Evolutionary conservation across 2,888 invertebrate genomes (phyloP).

Genomic region (Amiota communis): DNA sequence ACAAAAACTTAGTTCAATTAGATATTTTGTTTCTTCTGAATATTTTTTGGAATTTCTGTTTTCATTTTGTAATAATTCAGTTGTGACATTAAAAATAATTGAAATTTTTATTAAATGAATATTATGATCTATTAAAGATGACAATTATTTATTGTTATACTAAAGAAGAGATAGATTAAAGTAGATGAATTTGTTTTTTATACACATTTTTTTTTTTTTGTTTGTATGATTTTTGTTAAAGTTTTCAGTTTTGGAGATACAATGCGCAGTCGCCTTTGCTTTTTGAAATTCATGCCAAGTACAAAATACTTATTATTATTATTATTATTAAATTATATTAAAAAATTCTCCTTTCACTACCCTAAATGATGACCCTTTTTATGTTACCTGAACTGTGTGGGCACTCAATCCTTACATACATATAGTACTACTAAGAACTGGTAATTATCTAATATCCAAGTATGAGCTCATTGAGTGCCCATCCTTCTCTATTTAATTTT

Average conservation of each 20-base stretch:
- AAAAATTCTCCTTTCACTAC: constrained; percentile 49
- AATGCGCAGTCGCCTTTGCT: not conserved
- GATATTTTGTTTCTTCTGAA: constrained; percentile 43
- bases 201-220: constrained; percentile 3
- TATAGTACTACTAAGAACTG: too few relatives aligned
- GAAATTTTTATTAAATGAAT: too few relatives aligned
- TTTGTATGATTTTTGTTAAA: constrained; percentile 45
- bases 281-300: constrained; percentile 59
- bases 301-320: constrained; percentile 49
- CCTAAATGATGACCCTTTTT: constrained; percentile 45
- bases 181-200: constrained; percentile 67
- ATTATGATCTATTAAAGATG: too few relatives aligned
- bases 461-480: constrained; percentile 42
- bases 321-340: constrained; percentile 30
- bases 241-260: not conserved
- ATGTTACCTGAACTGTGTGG: constrained; percentile 38
- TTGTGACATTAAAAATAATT: not conserved
- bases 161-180: too few relatives aligned
- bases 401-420: too few relatives aligned
- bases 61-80: not conserved
- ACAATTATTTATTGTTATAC: constrained; percentile 37
- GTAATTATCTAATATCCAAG: too few relatives aligned
- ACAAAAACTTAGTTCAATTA: constrained; percentile 55
- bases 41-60: not conserved
- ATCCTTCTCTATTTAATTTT: constrained; percentile 34